These are phyloP conservation scores for Dichetophora obliterata DNA, from an alignment of 2,888 invertebrate genomes.

Conservation along the genomic window DNA sequence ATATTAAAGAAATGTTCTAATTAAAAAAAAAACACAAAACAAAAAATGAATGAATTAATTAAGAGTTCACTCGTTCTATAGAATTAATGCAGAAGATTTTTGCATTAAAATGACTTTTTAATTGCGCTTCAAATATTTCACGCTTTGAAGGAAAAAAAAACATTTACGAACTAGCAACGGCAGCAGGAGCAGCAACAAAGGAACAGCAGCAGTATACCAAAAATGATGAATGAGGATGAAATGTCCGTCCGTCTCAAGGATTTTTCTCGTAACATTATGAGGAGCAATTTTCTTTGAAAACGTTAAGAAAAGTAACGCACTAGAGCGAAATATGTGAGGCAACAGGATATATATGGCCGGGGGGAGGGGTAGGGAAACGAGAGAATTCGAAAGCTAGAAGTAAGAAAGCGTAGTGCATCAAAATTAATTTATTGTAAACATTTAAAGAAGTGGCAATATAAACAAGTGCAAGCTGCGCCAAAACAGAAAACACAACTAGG, in stretches of 20 bases:
- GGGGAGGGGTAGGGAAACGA: not conserved
- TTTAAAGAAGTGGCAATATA: slow-evolving; percentile 35
- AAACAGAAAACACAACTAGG: not conserved
- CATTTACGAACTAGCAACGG: not conserved
- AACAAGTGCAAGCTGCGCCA: not conserved
- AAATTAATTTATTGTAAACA: slow-evolving; percentile 43
- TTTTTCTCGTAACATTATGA: slow-evolving; percentile 1
- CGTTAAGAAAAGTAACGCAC: not conserved
- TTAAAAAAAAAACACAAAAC: not conserved
- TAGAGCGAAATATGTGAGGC: not conserved
- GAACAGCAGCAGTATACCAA: not conserved
- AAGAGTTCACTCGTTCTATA: slow-evolving; percentile 37
- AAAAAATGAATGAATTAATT: slow-evolving; percentile 36
- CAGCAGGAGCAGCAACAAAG: not conserved
- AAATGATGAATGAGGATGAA: slow-evolving; percentile 19
- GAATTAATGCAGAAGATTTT: slow-evolving; percentile 39
- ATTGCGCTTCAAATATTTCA: slow-evolving; percentile 38
- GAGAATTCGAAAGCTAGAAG: not conserved
- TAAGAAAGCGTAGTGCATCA: slow-evolving; percentile 7
- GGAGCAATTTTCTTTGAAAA: not conserved
- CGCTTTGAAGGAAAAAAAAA: not conserved
- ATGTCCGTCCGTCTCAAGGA: not conserved
- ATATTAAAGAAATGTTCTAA: not conserved
- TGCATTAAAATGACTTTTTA: slow-evolving; percentile 42
- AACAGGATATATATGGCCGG: not conserved